Percentiles rank a stretch among this genome's conserved stretches.
Evolutionary conservation across 2,797 vertebrate genomes (phyloP).

Genomic region (Sternotherus odoratus): DNA sequence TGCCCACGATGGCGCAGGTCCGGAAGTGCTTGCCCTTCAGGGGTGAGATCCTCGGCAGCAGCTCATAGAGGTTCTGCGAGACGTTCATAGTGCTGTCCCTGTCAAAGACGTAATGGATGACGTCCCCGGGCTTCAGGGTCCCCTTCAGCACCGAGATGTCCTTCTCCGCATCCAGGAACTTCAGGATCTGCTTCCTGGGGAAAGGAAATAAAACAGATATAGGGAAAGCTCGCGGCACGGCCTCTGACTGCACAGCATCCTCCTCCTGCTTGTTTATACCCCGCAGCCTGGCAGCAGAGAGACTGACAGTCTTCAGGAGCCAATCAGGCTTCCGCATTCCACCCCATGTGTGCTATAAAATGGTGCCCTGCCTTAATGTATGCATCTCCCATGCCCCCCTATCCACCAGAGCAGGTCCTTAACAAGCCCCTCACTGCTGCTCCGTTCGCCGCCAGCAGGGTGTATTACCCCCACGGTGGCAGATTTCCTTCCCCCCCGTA

Average conservation of each 20-base stretch:
- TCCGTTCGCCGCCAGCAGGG: background rate
- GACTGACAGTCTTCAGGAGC: background rate
- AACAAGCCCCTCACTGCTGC: accelerated
- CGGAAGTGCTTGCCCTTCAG: constrained; percentile 93
- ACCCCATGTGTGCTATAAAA: background rate
- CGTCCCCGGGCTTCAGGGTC: constrained; percentile 92
- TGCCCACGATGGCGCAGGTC: constrained; percentile 95
- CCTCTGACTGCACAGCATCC: background rate
- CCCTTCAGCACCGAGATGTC: constrained; percentile 97
- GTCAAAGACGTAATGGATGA: constrained; percentile 96
- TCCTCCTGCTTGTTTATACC: background rate
- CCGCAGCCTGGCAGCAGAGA: background rate
- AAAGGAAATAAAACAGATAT: constrained; percentile 21
- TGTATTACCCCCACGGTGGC: background rate
- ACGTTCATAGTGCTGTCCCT: constrained; percentile 96
- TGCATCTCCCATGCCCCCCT: background rate
- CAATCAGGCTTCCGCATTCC: background rate
- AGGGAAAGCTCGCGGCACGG: background rate
- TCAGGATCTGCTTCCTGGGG: constrained; percentile 92
- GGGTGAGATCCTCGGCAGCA: constrained; percentile 90
- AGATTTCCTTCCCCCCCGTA: background rate
- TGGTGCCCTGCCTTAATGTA: accelerated
- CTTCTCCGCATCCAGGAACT: constrained; percentile 94
- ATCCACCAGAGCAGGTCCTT: background rate
- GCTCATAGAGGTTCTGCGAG: constrained; percentile 93